phyloP scores from a whole-genome alignment of 2,113 vertebrate species.

The Brachirus orientalis region DNA sequence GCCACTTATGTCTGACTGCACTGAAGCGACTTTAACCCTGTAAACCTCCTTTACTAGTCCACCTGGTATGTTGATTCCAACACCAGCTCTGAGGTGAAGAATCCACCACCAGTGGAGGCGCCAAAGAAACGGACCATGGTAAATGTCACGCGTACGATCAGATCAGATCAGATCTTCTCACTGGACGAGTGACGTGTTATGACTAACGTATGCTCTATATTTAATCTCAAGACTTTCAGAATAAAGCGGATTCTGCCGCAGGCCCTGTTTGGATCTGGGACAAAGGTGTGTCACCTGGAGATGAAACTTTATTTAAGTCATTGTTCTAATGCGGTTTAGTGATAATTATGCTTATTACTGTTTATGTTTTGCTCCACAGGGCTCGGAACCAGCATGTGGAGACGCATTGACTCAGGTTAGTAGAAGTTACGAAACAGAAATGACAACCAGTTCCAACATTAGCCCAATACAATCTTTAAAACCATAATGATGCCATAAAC shows the following conservation, averaged over 20 bases:
- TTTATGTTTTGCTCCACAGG: too few species aligned
- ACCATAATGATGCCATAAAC: too few species aligned
- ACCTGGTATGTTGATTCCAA: slow-evolving; percentile 53
- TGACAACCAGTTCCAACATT: too few species aligned
- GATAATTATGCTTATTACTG: too few species aligned
- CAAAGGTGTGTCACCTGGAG: slow-evolving; percentile 45
- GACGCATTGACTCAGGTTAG: too few species aligned
- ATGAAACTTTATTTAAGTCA: too few species aligned
- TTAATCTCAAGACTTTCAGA: slow-evolving; percentile 53
- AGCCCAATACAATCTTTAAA: too few species aligned
- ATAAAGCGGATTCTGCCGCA: slow-evolving; percentile 64
- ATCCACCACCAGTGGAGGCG: background rate
- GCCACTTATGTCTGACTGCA: background rate
- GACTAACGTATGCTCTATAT: too few species aligned
- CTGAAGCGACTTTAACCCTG: background rate
- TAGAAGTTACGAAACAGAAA: too few species aligned
- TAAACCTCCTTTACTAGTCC: slow-evolving; percentile 27
- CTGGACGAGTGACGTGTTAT: too few species aligned
- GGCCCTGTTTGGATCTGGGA: slow-evolving; percentile 50
- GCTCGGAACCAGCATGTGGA: too few species aligned
- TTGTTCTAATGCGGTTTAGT: too few species aligned
- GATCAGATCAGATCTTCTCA: background rate
- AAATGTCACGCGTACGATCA: background rate
- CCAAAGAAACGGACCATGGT: slow-evolving; percentile 45
- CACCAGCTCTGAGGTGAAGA: slow-evolving; percentile 10